Evolutionary conservation across 2,888 invertebrate species (phyloP), one percentile per base, ranked within the genome.

Genomic region (Phaonia tiefii): DNA sequence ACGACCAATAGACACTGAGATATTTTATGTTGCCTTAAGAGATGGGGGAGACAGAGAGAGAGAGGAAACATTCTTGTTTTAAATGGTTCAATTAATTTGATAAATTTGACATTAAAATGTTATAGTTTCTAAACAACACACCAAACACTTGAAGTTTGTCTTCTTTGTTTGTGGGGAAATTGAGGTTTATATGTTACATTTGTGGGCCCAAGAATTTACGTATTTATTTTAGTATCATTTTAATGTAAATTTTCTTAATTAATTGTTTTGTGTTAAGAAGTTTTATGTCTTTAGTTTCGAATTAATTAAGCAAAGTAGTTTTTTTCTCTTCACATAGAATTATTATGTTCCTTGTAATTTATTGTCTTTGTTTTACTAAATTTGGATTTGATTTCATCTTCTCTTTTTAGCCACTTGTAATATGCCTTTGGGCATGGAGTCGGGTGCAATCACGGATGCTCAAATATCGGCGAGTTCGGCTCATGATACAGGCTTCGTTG

Each of bases 401-500:
- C 11, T 54, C 37, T 56, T 67, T 69, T 65, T 54, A 95, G 95
- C 93, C 87, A 93, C 93, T 90, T 95, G 96, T 91, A 92, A 92
- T 85, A 91, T 92, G 86, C 92, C 96, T 20, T 91, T 97, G 88
- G 96, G 96, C 84, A 95, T 97, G 96, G 95, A 96, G 91, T 94
- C 95, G 67, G 95, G 95, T 82, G 92, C 92, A 84, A 96, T 97
- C 88, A 93, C 93, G 87, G 95, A 96, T 91, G 92, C 93, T 86
- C 95, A 95, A 90, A 94, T 96, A 90, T 93, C 94, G 80, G 96
- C 96, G 80, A 96, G 95, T 89, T 96, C 96, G 75, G 94, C 95
- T 86, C 96, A 96, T 91, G 96, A 96, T 90, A 93, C 93, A 85
- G 94, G 94, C 86, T 95, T 94, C 89, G 96, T 96, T 83, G 96